Evolutionary conservation across 1,140 invertebrate species (phyloP), one percentile per base, ranked within the genome.

Genomic region (Cydia fagiglandana): DNA sequence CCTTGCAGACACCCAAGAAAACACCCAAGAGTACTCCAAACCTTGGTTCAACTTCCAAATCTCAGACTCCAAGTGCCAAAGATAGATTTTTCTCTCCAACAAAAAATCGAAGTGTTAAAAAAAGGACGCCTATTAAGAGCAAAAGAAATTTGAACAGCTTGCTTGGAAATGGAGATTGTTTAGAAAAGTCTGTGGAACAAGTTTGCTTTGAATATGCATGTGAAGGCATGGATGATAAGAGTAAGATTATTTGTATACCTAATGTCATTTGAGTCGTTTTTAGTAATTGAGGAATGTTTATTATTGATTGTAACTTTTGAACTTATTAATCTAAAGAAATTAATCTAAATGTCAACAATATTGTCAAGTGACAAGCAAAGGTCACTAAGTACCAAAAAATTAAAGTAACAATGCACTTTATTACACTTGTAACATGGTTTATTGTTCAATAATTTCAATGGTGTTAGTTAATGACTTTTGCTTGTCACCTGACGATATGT

Each of bases 31-130:
- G 41, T 50, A 28, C 77, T 9, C 34, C 73, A 34, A 78, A 17
- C 10, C 13, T 56, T n/a, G 28, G 13, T 41, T 50, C 70, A 50
- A 73, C 56, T 70, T 38, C 38, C 28, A 73, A 24, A 17, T 64
- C 17, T 47, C 75, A 66, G 34, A 85, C 73, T 61, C 77, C 83
- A 41, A 73, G 74, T 56, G 74, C 80, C 28, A 79, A 73, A 61
- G 78, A 78, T 12, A 88, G 85, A 75, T 90, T 80, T 75, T 90
- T 81, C 80, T 90, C 88, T 28, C 88, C 89, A 70, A 83, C 76
- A 4, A 90, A 88, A 73, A 90, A 90, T 73, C 76, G 83, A 6
- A 77, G 53, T 66, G 17, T 84, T 1, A 73, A 50, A 64, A 61
- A 81, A 66, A 84, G 20, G 61, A 81, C 79, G 73, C 84, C 84